A percentile compares a stretch with the other conserved stretches of the same genome.
Conservation (phyloP, 2,113 vertebrate species). For the Triplophysa siluroides region DNA sequence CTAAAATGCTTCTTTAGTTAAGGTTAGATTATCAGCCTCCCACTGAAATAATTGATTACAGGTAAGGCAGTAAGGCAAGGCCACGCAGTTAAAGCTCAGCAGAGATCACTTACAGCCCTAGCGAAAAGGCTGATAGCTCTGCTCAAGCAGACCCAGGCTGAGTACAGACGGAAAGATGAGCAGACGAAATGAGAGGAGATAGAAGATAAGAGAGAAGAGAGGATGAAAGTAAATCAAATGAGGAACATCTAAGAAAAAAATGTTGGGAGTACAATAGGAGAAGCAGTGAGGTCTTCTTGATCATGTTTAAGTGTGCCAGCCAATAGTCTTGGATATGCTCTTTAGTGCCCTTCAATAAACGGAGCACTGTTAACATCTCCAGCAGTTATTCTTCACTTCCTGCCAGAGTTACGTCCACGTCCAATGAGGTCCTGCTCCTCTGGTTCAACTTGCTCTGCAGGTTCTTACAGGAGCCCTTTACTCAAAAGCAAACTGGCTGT, state of each 20-base stretch:
- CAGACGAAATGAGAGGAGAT: conserved; percentile 36
- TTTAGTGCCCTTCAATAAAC: conserved; percentile 68
- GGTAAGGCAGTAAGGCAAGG: conserved; percentile 50
- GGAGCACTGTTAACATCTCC: conserved; percentile 80
- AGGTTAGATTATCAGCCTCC: conserved; percentile 55
- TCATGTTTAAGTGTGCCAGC: conserved; percentile 77
- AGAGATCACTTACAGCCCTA: conserved; percentile 52
- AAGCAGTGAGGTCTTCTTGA: conserved; percentile 66
- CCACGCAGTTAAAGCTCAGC: conserved; percentile 42
- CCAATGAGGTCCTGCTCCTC: neutral
- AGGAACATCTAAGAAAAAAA: conserved; percentile 46
- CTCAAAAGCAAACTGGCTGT: neutral
- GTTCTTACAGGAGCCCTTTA: neutral
- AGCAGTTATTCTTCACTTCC: conserved; percentile 82
- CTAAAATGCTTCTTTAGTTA: conserved; percentile 60
- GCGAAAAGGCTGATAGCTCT: conserved; percentile 29
- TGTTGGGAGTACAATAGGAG: neutral
- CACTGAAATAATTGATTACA: conserved; percentile 58
- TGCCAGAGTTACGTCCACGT: conserved; percentile 77
- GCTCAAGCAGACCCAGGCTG: conserved; percentile 1
- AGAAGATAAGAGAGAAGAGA: conserved; percentile 35
- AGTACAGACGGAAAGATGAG: conserved; percentile 43
- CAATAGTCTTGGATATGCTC: conserved; percentile 77
- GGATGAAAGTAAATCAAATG: conserved; percentile 45
- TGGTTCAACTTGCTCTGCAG: neutral